A percentile compares a stretch with the other conserved stretches of the same genome.
Evolutionary conservation across 1,140 invertebrate genomes (phyloP).

Genomic region (Mactra quadrangularis): DNA sequence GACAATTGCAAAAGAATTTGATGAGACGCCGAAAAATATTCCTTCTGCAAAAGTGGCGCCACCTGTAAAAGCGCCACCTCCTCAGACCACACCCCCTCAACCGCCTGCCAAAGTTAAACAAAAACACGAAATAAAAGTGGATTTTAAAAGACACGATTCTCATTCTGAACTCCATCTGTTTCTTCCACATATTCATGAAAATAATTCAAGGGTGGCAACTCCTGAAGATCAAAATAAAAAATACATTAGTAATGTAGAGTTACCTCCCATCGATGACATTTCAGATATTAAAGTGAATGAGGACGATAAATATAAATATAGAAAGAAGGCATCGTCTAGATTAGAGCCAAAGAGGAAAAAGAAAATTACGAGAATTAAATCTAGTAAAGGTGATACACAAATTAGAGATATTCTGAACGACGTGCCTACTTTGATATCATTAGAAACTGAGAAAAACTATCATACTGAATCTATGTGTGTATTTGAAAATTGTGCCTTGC

Average conservation of each 20-base stretch:
- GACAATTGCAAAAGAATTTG: background rate
- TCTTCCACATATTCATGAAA: slow-evolving; percentile 67
- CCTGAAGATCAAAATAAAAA: slow-evolving; percentile 29
- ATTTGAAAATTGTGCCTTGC: slow-evolving; percentile 67
- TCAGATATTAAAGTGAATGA: slow-evolving; percentile 42
- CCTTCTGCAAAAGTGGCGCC: background rate
- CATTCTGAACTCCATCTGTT: slow-evolving; percentile 70
- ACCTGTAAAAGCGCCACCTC: background rate
- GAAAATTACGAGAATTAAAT: slow-evolving; percentile 52
- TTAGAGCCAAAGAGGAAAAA: slow-evolving; percentile 63
- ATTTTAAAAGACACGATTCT: slow-evolving; percentile 65
- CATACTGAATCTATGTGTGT: slow-evolving; percentile 63
- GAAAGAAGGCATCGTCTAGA: slow-evolving; percentile 25
- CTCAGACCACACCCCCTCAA: slow-evolving; percentile 4
- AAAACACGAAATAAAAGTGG: slow-evolving; percentile 65
- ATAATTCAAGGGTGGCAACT: slow-evolving; percentile 33
- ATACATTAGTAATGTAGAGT: background rate
- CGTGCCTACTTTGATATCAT: slow-evolving; percentile 68
- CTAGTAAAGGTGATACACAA: slow-evolving; percentile 60
- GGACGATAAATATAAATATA: slow-evolving; percentile 30
- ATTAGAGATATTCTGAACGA: slow-evolving; percentile 68
- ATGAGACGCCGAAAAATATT: background rate
- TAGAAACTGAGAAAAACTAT: slow-evolving; percentile 61
- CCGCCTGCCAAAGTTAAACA: slow-evolving; percentile 18
- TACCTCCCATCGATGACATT: slow-evolving; percentile 45